Conservation (phyloP, 2,113 vertebrate genomes). For the Oncorhynchus tshawytscha region DNA sequence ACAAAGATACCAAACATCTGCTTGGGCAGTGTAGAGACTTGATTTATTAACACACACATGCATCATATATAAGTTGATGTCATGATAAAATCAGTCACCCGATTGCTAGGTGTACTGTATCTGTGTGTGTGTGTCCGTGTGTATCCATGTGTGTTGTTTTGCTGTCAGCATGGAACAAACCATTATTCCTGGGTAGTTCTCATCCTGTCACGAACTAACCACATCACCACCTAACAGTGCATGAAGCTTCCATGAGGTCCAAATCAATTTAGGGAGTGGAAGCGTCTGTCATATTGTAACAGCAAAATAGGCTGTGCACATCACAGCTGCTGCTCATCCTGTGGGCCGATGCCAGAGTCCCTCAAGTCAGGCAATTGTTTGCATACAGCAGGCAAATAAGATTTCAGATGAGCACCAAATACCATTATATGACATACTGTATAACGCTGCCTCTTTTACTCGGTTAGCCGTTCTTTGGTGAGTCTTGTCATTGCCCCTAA, state of each 20-base stretch:
- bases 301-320: neutral
- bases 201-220: no score
- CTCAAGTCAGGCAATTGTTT: neutral
- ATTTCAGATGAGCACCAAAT: no score
- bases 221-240: no score
- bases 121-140: neutral
- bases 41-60: no score
- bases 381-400: no score
- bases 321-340: slow-evolving; percentile 8
- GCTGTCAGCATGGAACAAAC: neutral
- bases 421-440: no score
- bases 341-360: neutral
- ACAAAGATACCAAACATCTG: slow-evolving; percentile 37
- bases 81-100: no score
- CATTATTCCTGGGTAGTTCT: no score
- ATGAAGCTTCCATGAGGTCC: neutral
- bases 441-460: neutral
- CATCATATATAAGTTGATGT: no score
- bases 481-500: neutral
- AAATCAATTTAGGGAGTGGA: slow-evolving; percentile 23
- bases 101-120: slow-evolving; percentile 32
- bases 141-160: neutral
- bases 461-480: neutral
- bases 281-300: slow-evolving; percentile 14
- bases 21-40: neutral